Conservation (phyloP, 2,888 invertebrate genomes). For the Phaedon cochleariae region DNA sequence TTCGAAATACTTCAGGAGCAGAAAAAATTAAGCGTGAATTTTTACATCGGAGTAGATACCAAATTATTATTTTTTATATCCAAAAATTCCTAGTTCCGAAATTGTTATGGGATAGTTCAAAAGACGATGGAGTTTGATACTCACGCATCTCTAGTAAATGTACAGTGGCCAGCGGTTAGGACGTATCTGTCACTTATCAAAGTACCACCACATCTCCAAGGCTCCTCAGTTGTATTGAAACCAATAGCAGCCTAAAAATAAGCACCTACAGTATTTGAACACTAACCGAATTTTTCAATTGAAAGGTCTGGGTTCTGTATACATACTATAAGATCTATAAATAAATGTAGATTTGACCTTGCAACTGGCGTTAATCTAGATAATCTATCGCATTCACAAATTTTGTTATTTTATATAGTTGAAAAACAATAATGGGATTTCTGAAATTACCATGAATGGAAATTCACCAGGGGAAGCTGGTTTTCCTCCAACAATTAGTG, state of each 20-base stretch:
- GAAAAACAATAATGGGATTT: too few species aligned
- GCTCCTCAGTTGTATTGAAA: slow-evolving; percentile 51
- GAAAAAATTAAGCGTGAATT: too few species aligned
- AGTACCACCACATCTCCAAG: slow-evolving; percentile 67
- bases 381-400: too few species aligned
- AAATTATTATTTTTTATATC: too few species aligned
- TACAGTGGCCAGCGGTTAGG: slow-evolving; percentile 70
- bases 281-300: neutral
- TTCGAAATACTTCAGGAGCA: too few species aligned
- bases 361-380: too few species aligned
- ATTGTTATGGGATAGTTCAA: too few species aligned
- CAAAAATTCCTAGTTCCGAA: too few species aligned
- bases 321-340: neutral
- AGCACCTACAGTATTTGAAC: neutral
- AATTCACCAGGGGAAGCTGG: slow-evolving; percentile 67
- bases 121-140: slow-evolving; percentile 29
- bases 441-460: slow-evolving; percentile 71
- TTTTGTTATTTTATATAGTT: neutral
- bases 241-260: slow-evolving; percentile 60
- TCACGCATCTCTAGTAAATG: slow-evolving; percentile 51
- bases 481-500: slow-evolving; percentile 68
- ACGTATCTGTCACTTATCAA: slow-evolving; percentile 66
- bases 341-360: too few species aligned
- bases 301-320: neutral
- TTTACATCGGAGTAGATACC: too few species aligned